phyloP scores from a whole-genome alignment of 2,797 vertebrate species.

The Rhinella marina region DNA sequence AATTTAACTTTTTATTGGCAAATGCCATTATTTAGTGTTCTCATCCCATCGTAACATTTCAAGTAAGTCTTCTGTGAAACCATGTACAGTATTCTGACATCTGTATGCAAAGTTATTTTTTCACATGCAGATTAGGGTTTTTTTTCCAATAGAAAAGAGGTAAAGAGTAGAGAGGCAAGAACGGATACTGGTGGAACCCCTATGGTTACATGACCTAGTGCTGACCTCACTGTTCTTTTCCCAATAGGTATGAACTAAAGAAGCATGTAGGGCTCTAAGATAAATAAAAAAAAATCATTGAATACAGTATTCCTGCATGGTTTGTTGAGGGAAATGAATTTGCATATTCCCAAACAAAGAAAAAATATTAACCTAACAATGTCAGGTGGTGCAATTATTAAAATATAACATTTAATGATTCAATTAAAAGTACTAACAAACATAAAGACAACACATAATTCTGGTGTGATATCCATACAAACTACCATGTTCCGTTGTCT shows the following conservation, averaged over 20 bases:
- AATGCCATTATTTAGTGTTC: background rate
- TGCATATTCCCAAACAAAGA: too few species aligned
- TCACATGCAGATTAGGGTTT: conserved; percentile 57
- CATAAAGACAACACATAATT: too few species aligned
- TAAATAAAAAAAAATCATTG: conserved; percentile 4
- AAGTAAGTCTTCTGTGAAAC: conserved; percentile 33
- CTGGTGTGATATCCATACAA: too few species aligned
- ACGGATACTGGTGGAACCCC: conserved; percentile 55
- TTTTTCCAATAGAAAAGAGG: conserved; percentile 38
- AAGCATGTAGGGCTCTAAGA: conserved; percentile 46
- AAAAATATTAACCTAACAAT: too few species aligned
- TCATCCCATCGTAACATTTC: background rate
- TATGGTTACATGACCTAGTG: conserved; percentile 55
- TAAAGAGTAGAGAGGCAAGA: conserved; percentile 43
- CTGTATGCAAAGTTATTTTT: conserved; percentile 56
- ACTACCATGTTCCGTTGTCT: too few species aligned
- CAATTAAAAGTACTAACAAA: too few species aligned
- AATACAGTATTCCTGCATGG: conserved; percentile 24
- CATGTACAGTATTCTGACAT: conserved; percentile 50
- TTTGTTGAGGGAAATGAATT: conserved; percentile 10
- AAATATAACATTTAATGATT: too few species aligned
- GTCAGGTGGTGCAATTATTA: too few species aligned
- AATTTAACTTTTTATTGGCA: background rate
- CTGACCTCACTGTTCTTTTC: conserved; percentile 60
- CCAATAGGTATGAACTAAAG: conserved; percentile 58